Conservation (phyloP, 1,140 invertebrate species). For the Phymorhynchus buccinoides region DNA sequence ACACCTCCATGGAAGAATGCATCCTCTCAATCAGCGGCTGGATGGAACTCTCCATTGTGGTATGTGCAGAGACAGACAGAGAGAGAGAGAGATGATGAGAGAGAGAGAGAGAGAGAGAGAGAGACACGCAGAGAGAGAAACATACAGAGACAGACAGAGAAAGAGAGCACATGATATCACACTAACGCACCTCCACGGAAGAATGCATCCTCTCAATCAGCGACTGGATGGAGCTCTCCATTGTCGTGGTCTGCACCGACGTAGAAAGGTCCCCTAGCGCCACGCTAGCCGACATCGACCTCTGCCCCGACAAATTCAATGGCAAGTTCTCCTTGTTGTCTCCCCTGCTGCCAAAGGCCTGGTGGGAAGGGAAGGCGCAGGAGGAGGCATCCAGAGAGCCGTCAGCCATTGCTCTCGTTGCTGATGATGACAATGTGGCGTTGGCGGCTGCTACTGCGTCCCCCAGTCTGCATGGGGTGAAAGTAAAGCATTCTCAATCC, state of each 20-base stretch:
- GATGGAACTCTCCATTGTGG: conserved; percentile 59
- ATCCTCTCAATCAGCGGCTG: conserved; percentile 64
- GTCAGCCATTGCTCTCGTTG: background rate
- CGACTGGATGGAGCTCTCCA: conserved; percentile 58
- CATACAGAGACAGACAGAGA: too few relatives aligned
- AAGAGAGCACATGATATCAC: too few relatives aligned
- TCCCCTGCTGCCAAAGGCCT: background rate
- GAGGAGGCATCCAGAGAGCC: background rate
- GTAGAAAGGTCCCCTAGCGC: background rate
- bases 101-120: too few relatives aligned
- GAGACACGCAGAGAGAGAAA: too few relatives aligned
- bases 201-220: conserved; percentile 65
- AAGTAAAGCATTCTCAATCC: background rate
- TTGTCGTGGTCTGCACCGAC: conserved; percentile 11
- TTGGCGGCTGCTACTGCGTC: conserved; percentile 58
- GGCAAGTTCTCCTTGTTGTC: conserved; percentile 55
- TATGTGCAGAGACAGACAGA: too few relatives aligned
- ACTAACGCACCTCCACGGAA: conserved; percentile 62
- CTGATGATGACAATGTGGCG: conserved; percentile 35
- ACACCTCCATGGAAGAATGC: conserved; percentile 62
- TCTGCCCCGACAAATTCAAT: too few relatives aligned
- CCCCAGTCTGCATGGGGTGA: conserved; percentile 51
- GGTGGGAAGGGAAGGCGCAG: background rate
- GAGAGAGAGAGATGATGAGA: too few relatives aligned
- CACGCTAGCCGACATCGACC: background rate